Evolutionary conservation across 2,113 vertebrate genomes (phyloP).

Genomic region (Mobula birostris): DNA sequence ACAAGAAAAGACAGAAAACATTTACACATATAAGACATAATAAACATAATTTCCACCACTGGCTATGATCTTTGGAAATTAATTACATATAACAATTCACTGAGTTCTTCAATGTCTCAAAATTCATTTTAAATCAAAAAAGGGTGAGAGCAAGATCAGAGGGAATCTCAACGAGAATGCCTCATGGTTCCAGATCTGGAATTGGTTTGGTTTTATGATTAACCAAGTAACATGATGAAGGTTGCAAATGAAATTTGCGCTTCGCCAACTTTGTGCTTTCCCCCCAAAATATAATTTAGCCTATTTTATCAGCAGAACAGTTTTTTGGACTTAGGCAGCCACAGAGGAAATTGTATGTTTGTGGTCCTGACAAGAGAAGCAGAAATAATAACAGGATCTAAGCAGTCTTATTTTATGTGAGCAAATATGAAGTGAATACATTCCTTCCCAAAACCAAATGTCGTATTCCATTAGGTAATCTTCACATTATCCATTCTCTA

Average conservation of each 20-base stretch:
- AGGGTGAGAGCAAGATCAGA: background rate
- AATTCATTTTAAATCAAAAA: background rate
- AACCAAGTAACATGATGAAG: background rate
- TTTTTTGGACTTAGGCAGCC: background rate
- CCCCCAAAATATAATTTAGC: no score
- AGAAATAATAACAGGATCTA: background rate
- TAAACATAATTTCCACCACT: no score
- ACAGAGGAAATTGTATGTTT: background rate
- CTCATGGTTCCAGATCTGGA: background rate
- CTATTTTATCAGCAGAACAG: background rate
- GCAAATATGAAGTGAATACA: background rate
- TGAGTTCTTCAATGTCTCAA: background rate
- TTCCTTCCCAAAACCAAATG: background rate
- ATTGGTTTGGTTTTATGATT: background rate
- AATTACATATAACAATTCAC: background rate
- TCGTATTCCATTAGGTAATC: background rate
- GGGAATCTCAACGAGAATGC: background rate
- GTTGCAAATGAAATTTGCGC: background rate
- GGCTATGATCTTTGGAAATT: background rate
- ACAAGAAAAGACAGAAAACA: no score
- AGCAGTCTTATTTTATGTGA: background rate
- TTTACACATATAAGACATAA: background rate
- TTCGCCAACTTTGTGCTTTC: no score
- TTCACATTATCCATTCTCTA: background rate
- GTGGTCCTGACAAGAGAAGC: background rate